Evolutionary conservation across 2,888 invertebrate genomes (phyloP).

Genomic region (Conomelus anceps): DNA sequence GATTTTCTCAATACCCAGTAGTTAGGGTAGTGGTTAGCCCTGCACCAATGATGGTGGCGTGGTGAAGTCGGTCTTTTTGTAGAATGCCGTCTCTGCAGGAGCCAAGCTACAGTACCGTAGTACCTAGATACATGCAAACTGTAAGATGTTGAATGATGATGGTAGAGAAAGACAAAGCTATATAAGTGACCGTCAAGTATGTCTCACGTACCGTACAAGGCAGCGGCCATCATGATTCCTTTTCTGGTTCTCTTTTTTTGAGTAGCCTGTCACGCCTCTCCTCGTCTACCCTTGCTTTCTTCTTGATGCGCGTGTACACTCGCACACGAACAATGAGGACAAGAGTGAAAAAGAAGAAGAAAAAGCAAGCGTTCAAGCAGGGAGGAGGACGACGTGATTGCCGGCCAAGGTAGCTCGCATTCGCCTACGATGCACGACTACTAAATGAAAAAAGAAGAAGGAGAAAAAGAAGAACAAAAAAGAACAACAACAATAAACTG

Average conservation of each 20-base stretch:
- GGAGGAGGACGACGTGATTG: background rate
- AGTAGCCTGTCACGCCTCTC: background rate
- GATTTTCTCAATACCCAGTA: background rate
- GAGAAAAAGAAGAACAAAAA: background rate
- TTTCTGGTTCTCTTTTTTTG: background rate
- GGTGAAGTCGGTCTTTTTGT: background rate
- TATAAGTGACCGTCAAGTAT: background rate
- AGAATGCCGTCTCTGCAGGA: background rate
- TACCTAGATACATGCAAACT: background rate
- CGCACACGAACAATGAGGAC: background rate
- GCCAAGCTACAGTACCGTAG: no score
- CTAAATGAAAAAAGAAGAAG: background rate
- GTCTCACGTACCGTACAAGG: background rate
- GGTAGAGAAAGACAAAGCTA: background rate
- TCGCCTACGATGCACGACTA: background rate
- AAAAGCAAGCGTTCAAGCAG: background rate
- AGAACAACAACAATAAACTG: no score
- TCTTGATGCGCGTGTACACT: background rate
- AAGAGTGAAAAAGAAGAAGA: background rate
- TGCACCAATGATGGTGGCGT: background rate
- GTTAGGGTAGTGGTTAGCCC: background rate
- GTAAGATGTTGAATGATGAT: background rate
- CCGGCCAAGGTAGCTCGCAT: background rate
- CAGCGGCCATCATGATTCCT: background rate
- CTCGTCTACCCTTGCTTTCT: background rate